A percentile compares a stretch with the other conserved stretches of the same genome.
Evolutionary conservation across 2,113 vertebrate species (phyloP).

Genomic region (Platysteira castanea): DNA sequence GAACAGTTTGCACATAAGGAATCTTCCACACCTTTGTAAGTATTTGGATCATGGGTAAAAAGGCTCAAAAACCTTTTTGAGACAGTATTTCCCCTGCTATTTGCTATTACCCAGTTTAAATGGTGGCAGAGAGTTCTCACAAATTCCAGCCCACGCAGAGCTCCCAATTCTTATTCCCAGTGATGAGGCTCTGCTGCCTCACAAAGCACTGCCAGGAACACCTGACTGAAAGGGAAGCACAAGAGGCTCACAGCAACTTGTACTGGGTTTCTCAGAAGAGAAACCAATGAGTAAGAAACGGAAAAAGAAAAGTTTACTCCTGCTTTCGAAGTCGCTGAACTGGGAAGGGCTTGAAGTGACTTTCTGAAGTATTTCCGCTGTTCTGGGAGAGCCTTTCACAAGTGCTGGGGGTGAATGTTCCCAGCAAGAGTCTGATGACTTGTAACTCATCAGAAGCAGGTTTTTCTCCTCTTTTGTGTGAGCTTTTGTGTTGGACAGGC

Average conservation of each 20-base stretch:
- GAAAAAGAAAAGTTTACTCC: slow-evolving; percentile 9
- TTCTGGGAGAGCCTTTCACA: background rate
- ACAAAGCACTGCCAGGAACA: background rate
- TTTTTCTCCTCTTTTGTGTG: background rate
- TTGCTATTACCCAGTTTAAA: background rate
- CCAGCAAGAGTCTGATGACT: background rate
- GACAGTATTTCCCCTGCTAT: background rate
- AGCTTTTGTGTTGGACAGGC: background rate
- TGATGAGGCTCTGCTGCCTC: background rate
- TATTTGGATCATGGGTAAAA: background rate
- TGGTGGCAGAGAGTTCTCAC: background rate
- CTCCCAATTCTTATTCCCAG: background rate
- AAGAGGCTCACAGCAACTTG: background rate
- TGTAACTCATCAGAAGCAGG: background rate
- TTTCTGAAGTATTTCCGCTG: background rate
- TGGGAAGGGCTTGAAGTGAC: background rate
- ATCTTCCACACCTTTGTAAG: background rate
- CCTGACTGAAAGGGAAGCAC: background rate
- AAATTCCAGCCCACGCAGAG: background rate
- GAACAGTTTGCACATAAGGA: background rate
- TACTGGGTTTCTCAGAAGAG: background rate
- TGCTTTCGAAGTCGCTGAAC: background rate
- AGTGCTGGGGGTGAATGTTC: background rate
- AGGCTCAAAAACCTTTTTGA: background rate
- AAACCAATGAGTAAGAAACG: background rate